Evolutionary conservation across 2,113 vertebrate genomes (phyloP).

Genomic region (Leucosticte australis): DNA sequence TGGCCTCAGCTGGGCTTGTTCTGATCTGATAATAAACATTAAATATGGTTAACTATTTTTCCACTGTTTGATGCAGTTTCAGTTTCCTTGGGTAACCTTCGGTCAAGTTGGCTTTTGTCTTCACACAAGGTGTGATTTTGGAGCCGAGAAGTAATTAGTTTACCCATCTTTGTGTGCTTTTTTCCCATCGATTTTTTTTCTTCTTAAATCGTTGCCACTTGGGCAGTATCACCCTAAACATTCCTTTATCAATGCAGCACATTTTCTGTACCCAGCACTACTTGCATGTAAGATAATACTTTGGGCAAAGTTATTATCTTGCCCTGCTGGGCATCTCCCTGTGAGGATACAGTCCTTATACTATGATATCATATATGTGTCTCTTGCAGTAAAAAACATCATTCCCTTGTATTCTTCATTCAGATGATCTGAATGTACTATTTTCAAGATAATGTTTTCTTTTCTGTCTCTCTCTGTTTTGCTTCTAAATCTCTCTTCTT

Average conservation of each 20-base stretch:
- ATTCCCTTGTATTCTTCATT: background rate
- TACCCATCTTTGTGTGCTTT: background rate
- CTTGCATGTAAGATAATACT: background rate
- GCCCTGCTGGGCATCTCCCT: background rate
- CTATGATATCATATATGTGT: background rate
- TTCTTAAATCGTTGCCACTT: background rate
- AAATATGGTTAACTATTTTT: background rate
- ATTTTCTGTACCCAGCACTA: background rate
- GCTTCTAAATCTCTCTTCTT: background rate
- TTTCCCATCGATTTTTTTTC: background rate
- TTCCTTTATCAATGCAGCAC: background rate
- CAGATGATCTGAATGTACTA: background rate
- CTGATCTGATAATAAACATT: constrained; percentile 37
- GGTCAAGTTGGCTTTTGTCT: background rate
- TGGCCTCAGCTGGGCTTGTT: constrained; percentile 24
- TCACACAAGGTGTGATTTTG: background rate
- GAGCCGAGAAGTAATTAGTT: background rate
- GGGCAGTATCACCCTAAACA: background rate
- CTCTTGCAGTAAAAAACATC: background rate
- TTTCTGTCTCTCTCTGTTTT: background rate
- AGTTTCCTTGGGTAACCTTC: background rate
- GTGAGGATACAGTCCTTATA: background rate
- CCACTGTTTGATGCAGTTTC: background rate
- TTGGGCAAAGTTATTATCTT: background rate
- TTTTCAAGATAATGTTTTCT: background rate